Conservation (phyloP, 2,888 invertebrate genomes). For the Morinoia aosen region DNA sequence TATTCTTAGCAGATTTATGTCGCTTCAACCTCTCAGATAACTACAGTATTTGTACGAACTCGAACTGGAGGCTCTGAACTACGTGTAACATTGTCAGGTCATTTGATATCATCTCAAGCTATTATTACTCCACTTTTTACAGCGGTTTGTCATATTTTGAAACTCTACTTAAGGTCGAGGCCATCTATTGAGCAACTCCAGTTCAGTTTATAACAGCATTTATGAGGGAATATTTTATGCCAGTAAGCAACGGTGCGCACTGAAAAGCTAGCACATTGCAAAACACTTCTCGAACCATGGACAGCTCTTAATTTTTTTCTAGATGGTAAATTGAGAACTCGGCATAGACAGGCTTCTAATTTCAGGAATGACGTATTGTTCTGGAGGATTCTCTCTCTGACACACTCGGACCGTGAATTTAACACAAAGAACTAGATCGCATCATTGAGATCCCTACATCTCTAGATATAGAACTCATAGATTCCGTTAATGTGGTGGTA, state of each 20-base stretch:
- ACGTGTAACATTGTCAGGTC: background rate
- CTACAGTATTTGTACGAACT: background rate
- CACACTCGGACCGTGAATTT: background rate
- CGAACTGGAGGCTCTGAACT: background rate
- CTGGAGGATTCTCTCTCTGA: background rate
- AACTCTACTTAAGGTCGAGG: background rate
- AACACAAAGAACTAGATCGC: background rate
- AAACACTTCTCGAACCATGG: background rate
- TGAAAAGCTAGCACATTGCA: background rate
- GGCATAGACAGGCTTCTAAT: conserved; percentile 12
- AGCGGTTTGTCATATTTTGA: background rate
- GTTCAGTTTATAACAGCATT: background rate
- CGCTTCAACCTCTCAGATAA: background rate
- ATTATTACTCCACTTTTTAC: background rate
- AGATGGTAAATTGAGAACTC: background rate
- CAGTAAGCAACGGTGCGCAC: conserved; percentile 2
- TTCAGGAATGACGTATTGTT: background rate
- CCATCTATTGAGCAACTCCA: background rate
- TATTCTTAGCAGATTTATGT: background rate
- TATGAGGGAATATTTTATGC: background rate
- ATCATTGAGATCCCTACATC: too few species aligned
- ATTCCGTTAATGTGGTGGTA: background rate
- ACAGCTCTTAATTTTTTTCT: background rate
- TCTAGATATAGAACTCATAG: too few species aligned
- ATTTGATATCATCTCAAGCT: background rate